phyloP scores from a whole-genome alignment of 2,113 vertebrate species.

The Spheniscus mendiculus region DNA sequence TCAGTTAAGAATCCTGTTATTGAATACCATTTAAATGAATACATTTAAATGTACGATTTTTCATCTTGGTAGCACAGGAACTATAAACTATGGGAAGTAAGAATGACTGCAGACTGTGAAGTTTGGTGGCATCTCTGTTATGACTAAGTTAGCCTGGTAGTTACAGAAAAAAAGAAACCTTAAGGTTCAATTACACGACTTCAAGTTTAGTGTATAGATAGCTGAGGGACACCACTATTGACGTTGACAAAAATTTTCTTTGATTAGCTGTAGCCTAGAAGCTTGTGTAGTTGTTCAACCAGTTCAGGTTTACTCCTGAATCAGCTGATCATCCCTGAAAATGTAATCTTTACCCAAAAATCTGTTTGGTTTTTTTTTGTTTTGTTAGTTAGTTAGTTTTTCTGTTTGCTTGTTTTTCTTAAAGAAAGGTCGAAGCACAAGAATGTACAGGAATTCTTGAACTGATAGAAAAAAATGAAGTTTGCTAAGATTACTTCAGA shows the following conservation, averaged over 20 bases:
- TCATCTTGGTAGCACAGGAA: not conserved
- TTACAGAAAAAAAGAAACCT: not conserved
- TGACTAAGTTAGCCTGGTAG: not conserved
- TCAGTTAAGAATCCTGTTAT: not conserved
- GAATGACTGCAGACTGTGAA: not conserved
- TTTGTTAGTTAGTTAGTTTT: not conserved
- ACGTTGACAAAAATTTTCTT: not conserved
- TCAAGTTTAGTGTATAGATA: not conserved
- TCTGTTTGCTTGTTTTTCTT: not conserved
- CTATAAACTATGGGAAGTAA: not conserved
- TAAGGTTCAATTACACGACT: rapidly evolving
- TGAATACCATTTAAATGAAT: not conserved
- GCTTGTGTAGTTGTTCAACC: rapidly evolving
- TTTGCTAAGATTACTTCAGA: not conserved
- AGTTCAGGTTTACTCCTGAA: not conserved
- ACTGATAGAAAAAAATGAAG: not conserved
- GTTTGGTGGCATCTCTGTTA: not conserved
- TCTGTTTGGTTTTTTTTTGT: not conserved
- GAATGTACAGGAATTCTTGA: not conserved
- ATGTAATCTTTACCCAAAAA: not conserved
- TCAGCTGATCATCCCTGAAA: not conserved
- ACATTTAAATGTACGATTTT: not conserved
- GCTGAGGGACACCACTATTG: not conserved
- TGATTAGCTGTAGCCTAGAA: not conserved
- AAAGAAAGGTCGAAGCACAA: not conserved